Evolutionary conservation across 2,113 vertebrate species (phyloP).

Genomic region (Atlantisia rogersi): DNA sequence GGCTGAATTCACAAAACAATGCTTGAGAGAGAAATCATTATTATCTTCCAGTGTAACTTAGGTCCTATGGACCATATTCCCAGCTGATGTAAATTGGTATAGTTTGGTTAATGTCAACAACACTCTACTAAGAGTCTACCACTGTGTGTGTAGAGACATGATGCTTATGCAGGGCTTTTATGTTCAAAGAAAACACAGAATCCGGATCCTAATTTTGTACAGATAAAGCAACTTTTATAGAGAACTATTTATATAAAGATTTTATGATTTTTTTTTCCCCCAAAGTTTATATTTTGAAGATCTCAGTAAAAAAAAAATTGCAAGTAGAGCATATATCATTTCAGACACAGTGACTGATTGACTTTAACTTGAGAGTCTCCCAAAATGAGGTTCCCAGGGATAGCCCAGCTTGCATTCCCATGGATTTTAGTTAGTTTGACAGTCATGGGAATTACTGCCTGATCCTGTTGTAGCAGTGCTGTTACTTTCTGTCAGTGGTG

Average conservation of each 20-base stretch:
- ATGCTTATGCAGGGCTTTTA: background rate
- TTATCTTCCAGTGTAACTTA: background rate
- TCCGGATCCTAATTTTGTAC: constrained; percentile 25
- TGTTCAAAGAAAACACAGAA: background rate
- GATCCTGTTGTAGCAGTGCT: background rate
- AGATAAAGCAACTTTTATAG: constrained; percentile 16
- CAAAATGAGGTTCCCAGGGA: background rate
- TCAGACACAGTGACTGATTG: background rate
- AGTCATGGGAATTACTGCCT: background rate
- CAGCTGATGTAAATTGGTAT: background rate
- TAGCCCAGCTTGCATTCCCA: background rate
- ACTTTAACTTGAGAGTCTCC: background rate
- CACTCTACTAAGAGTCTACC: background rate
- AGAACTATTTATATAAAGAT: constrained; percentile 34
- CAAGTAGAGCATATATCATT: background rate
- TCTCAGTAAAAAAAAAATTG: background rate
- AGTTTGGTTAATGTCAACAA: background rate
- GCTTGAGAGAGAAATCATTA: background rate
- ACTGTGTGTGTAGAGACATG: background rate
- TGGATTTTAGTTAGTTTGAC: background rate
- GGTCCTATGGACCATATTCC: constrained; percentile 53
- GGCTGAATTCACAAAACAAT: constrained; percentile 48
- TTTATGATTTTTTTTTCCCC: background rate
- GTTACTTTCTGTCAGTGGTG: background rate
- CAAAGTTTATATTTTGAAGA: background rate